A percentile compares a stretch with the other conserved stretches of the same genome.
Conservation (phyloP, 2,113 vertebrate genomes). For the Verasper variegatus region DNA sequence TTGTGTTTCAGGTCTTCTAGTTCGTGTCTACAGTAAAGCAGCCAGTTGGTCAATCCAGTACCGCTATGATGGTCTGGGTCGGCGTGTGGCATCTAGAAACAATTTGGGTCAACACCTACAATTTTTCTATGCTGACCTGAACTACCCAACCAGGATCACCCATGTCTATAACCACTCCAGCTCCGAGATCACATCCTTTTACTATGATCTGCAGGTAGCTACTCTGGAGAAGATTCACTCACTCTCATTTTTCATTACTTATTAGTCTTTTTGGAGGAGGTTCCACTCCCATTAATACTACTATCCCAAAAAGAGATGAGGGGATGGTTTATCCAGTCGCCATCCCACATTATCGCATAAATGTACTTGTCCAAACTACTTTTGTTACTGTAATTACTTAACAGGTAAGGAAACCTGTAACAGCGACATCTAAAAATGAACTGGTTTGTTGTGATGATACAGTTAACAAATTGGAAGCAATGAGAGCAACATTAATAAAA, state of each 20-base stretch:
- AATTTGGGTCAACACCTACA: conserved; percentile 97
- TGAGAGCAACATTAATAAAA: conserved; percentile 1
- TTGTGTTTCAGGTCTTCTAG: conserved; percentile 84
- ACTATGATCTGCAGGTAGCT: conserved; percentile 92
- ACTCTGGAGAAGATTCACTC: too few relatives aligned
- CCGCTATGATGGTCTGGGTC: conserved; percentile 93
- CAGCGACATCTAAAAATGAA: not conserved
- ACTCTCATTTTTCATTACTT: too few relatives aligned
- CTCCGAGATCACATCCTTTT: conserved; percentile 97
- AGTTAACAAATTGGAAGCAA: not conserved
- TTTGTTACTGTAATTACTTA: not conserved
- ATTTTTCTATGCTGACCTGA: conserved; percentile 97
- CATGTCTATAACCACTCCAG: conserved; percentile 99
- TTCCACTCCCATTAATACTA: conserved; percentile 22
- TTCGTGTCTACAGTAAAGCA: conserved; percentile 96
- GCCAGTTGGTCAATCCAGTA: conserved; percentile 97
- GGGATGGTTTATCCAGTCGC: not conserved
- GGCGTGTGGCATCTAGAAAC: conserved; percentile 92
- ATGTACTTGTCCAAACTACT: not conserved
- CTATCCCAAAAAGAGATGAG: conserved; percentile 19
- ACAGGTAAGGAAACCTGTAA: not conserved
- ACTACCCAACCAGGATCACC: conserved; percentile 95
- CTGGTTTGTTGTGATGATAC: not conserved
- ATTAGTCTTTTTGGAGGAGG: not conserved
- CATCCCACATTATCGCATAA: conserved; percentile 4